Evolutionary conservation across 2,113 vertebrate genomes (phyloP), one percentile per base, ranked within the genome.

Genomic region (Pteropus alecto): DNA sequence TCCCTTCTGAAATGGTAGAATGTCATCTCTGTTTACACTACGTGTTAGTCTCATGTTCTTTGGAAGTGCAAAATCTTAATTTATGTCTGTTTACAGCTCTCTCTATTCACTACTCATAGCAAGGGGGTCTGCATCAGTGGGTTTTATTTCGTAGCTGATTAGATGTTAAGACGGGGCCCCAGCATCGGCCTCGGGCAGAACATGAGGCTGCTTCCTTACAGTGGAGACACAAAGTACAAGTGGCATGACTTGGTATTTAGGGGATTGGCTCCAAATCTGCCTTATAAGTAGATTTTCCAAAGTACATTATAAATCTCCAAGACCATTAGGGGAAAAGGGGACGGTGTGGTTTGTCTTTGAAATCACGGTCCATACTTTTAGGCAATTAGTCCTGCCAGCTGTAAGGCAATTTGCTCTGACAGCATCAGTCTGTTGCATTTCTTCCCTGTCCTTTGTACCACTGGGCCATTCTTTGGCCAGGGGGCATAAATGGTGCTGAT

Each of bases 271-370:
- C 38, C 65, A 56, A 38, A 77, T 67, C 35, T 26, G 89, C 93
- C 73, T 92, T 51, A 81, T 76, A 94, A 93, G 90, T 65, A 33
- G 74, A 48, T 70, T 93, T 97, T 74, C 91, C 67, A 63, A 71
- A 93, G 79, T 48, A 46, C 95, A 18, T 93, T 81, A 63, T 9
- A 16, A 7, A 76, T 94, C 48, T 81, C 61, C 21, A 26, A 76
- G 71, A 60, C 87, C 58, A n/a, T 93, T 63, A 74, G 46, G 70
- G 65, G 71, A 35, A 86, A 38, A 82, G n/a, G 54, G 28, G 43
- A 38, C 13, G 5, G 21, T 48, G 16, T 41, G 28, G 30, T 58
- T 94, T 48, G 58, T 43, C 22, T 95, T 35, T 74, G 76, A 81
- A 65, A 35, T 92, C 11, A 58, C 0, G 14, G 74, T 95, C 35